Base-by-base conservation (phyloP, 2,113 vertebrate species). In the Hyperoodon ampullatus region DNA sequence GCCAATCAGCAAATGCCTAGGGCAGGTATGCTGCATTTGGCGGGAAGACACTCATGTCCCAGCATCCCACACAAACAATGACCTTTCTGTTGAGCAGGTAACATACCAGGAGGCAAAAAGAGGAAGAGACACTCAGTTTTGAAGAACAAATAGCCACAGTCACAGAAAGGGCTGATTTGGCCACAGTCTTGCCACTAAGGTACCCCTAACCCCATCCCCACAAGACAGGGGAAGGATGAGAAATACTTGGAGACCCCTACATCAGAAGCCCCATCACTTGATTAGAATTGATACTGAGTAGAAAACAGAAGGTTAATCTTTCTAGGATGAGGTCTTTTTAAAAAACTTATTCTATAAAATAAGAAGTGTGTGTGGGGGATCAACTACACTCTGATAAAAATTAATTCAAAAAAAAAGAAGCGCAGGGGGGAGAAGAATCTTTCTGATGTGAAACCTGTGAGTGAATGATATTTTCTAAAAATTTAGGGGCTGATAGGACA, bases 391-490 rank as follows among this genome's bases (percentile, higher is more conserved):
- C 9, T 7, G 44, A 50, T 53, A 33, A 77, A 77, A 77, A 33
- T 19, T 77, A 28, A 77, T 33, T 33, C 11, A 21, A 77, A 61
- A 61, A 80, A 33, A 39, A 33, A 11, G 30, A 53, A 53, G 50
- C 16, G 15, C 4, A 1, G 50, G 30, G 33, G 8, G 63, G 68
- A 60, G 44, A 83, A 75, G 65, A 86, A n/a, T 42, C 28, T 87
- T 88, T 70, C 68, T 92, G 24, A 78, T 65, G 53, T 44, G 68
- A 92, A 96, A 95, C 81, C 88, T 68, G 44, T 21, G 55, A 90
- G 39, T 78, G 74, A 77, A 77, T 5, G 18, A 35, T 58, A 58
- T 35, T 97, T 95, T 84, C 90, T 58, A 24, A 84, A 97, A 94
- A 44, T n/a, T 66, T 88, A 92, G 70, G 16, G 55, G 39, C 30